These are phyloP conservation scores for Aphaenogaster rudis DNA, from an alignment of 1,140 invertebrate genomes.

Conservation along the genomic window DNA sequence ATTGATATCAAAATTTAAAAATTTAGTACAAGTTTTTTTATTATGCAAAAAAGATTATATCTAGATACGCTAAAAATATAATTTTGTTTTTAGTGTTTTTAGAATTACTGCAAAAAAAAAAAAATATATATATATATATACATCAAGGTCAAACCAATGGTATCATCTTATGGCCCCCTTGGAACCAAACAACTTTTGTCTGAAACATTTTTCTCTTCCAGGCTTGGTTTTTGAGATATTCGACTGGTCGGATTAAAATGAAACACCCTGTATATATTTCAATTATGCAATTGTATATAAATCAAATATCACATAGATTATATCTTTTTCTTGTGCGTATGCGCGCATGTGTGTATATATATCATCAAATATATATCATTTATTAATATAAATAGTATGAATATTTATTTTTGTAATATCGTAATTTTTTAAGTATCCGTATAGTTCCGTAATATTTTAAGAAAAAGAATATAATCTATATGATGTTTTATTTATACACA, in stretches of 20 bases:
- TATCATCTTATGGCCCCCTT: no score
- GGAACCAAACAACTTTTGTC: no score
- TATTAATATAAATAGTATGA: no score
- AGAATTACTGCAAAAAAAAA: neutral
- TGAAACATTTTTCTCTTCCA: no score
- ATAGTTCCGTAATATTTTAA: neutral
- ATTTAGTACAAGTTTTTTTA: constrained; percentile 4
- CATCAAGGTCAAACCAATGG: no score
- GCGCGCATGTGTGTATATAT: neutral
- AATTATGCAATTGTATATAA: neutral
- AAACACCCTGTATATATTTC: no score
- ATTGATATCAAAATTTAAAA: constrained; percentile 28
- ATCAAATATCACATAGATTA: neutral
- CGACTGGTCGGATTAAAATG: no score
- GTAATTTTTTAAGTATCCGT: neutral
- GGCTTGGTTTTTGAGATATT: no score
- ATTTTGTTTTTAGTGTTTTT: neutral
- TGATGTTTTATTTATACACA: constrained; percentile 13
- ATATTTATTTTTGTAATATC: neutral
- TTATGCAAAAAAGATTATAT: constrained; percentile 9
- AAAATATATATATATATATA: neutral
- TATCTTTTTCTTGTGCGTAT: neutral
- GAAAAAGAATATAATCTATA: constrained; percentile 11
- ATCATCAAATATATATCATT: neutral
- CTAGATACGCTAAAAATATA: neutral